Conservation (phyloP, 92 coral and sea anemone genomes). For the Siderastrea radians region DNA sequence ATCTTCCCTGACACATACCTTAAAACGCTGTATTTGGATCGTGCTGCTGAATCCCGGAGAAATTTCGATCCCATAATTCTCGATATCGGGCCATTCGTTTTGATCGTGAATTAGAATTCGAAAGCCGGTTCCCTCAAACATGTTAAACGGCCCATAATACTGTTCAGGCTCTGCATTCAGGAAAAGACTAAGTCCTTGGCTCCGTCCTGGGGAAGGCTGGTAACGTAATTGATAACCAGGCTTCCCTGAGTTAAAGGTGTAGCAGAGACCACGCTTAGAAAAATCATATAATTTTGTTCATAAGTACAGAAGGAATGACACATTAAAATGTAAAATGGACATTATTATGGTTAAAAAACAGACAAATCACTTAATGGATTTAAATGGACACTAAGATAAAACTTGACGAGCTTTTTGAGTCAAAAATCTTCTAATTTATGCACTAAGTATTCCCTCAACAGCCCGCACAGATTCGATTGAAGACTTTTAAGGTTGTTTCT, state of each 20-base stretch:
- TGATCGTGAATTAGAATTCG: slow-evolving; percentile 29
- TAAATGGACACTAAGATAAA: no score
- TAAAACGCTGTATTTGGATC: background rate
- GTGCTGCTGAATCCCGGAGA: slow-evolving; percentile 11
- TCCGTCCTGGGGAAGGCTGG: background rate
- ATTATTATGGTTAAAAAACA: background rate
- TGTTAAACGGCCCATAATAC: slow-evolving; percentile 21
- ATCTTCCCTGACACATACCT: background rate
- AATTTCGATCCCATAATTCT: slow-evolving; percentile 9
- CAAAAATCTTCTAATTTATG: no score
- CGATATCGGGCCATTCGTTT: slow-evolving; percentile 19
- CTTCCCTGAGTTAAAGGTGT: slow-evolving; percentile 27
- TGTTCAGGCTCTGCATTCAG: slow-evolving; percentile 6
- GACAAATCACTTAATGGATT: background rate
- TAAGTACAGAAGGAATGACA: no score
- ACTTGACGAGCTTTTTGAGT: no score
- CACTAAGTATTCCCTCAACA: no score
- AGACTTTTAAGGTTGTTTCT: no score
- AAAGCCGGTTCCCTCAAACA: slow-evolving; percentile 9
- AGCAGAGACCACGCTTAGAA: slow-evolving; percentile 16
- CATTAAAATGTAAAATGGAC: no score
- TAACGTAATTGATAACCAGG: slow-evolving; percentile 1
- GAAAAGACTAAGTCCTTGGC: background rate
- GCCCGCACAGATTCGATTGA: no score
- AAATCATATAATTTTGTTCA: no score